A percentile compares a stretch with the other conserved stretches of the same genome.
These are phyloP conservation scores for Plutella xylostella DNA, from an alignment of 2,888 invertebrate genomes.

Conservation along the genomic window DNA sequence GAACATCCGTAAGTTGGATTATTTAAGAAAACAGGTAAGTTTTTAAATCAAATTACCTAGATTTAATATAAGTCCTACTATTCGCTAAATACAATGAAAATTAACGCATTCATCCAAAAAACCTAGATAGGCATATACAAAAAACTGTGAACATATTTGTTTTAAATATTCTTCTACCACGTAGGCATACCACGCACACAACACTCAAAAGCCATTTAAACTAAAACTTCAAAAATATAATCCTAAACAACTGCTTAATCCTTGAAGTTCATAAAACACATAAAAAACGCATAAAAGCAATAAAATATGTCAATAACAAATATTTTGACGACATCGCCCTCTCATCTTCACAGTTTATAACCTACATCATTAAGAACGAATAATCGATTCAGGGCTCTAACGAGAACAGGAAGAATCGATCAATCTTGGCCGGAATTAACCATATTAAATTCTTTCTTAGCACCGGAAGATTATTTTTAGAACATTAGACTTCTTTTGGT, in stretches of 20 bases:
- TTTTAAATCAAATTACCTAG: no score
- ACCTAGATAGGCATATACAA: background rate
- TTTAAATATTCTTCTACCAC: no score
- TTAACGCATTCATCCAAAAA: background rate
- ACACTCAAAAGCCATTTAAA: background rate
- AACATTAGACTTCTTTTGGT: constrained; percentile 6
- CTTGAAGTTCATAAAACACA: no score
- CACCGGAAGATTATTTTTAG: constrained; percentile 56
- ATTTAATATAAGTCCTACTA: no score
- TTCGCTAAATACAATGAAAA: no score
- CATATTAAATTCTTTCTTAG: constrained; percentile 28
- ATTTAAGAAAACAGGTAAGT: no score
- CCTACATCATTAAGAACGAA: background rate
- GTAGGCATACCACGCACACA: no score
- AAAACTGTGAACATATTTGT: background rate
- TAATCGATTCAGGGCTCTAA: constrained; percentile 26
- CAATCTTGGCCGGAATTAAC: constrained; percentile 33
- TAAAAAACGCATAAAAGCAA: background rate
- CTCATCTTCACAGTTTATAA: background rate
- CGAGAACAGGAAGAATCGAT: constrained; percentile 55
- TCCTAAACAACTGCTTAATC: no score
- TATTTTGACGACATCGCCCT: background rate
- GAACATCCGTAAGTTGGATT: no score
- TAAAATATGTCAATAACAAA: background rate
- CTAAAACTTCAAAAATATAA: background rate